Evolutionary conservation across 2,113 vertebrate species (phyloP), one percentile per base, ranked within the genome.

Genomic region (Phrynocephalus versicolor): DNA sequence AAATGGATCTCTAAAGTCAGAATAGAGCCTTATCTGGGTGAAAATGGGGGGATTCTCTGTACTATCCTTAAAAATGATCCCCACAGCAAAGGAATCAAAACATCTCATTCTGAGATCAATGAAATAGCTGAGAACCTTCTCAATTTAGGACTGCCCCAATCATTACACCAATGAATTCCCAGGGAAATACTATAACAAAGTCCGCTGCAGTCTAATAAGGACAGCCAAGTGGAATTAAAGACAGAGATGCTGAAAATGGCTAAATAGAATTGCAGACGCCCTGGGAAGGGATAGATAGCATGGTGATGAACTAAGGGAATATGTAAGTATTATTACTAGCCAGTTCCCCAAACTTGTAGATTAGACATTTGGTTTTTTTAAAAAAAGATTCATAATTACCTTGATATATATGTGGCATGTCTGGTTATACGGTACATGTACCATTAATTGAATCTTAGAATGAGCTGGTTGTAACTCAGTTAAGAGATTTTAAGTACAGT

Each of bases 161-260:
- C 67, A 12, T 1, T 80, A 2, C 25, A 39, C 39, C 0, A 25
- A 84, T 0, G 0, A 81, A 80, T 2, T 72, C 83, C 2, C 0
- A 1, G 39, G n/a, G 77, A 45, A 80, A 57, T 55, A n/a, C n/a
- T n/a, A 33, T 0, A 2, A 39, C 62, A 74, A 79, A 55, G 83
- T 12, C 51, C 39, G 35, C 18, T 0, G 0, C 23, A 0, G 37
- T 58, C 69, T 33, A 58, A 16, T 1, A 0, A 1, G 1, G 41
- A 69, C 39, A 60, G 7, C 45, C 16, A 27, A 33, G 10, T 16
- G 75, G 23, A 58, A n/a, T 55, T 19, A 78, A 55, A 78, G 41
- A 77, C 57, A 8, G 15, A 57, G 73, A 2, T 19, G 18, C 45
- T 57, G 65, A 80, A 16, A 78, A 30, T 12, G 37, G 39, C 64